Evolutionary conservation across 2,888 invertebrate species (phyloP), one percentile per base, ranked within the genome.

Genomic region (Eupeodes luniger): DNA sequence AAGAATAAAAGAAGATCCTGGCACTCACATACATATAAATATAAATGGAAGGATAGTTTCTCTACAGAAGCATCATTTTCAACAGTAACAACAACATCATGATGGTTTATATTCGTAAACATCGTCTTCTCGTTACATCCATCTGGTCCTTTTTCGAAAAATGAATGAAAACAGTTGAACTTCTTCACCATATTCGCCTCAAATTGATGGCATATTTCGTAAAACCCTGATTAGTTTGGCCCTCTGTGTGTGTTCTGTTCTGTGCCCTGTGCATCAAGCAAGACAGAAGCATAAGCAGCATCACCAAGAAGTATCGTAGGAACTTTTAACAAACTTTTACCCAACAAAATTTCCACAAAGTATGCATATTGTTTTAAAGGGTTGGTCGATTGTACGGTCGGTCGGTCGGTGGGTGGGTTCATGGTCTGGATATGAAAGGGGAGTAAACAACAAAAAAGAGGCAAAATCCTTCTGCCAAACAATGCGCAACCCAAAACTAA

Each of bases 141-240:
- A 79, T 79, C 57, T 66, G 53, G 40, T 40, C 36, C 44, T 49
- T 47, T 7, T 62, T 55, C 40, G 34, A 78, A 47, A 75, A 75
- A 70, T 62, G 9, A 59, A 59, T 59, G 40, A 67, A 75, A 69
- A 69, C 53, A 72, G 61, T 62, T 67, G 59, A 81, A 81, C 57
- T 77, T 85, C 27, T 66, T 76, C 36, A 74, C 81, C 85, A 85
- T 85, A 74, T 75, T 78, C 69, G 83, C 83, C 86, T 70, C 83
- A 86, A 83, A 83, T 79, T 86, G 86, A 83, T 86, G 86, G 86
- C 86, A 76, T 86, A 86, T 86, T 75, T 79, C 83, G 79, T 83
- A 61, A 66, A 86, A 69, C 83, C 70, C 86, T 83, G 86, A 86
- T 86, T 86, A 86, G 86, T 83, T 86, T 83, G 83, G 86, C 83